Evolutionary conservation across 2,888 invertebrate genomes (phyloP).

Genomic region (Sicus ferrugineus): DNA sequence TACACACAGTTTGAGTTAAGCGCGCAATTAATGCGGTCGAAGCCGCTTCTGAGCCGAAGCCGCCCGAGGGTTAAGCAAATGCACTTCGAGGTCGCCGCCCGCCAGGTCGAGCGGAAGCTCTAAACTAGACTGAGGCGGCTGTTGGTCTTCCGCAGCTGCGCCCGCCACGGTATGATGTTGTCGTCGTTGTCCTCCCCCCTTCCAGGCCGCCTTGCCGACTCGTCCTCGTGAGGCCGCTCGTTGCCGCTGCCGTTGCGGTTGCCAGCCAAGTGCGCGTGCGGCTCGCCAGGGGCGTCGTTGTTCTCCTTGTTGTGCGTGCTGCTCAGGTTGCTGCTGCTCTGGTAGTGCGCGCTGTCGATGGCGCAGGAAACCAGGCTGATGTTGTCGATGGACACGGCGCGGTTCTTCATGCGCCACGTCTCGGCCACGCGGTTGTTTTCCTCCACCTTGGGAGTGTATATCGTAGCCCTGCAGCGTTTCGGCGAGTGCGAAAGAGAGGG

Average conservation of each 20-base stretch:
- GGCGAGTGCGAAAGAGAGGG: too few species aligned
- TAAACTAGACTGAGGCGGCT: constrained; percentile 85
- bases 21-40: too few species aligned
- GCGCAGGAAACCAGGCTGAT: constrained; percentile 65
- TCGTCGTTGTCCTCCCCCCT: constrained; percentile 68
- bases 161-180: constrained; percentile 88
- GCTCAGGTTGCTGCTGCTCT: constrained; percentile 47
- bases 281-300: constrained; percentile 32
- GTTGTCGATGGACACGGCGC: constrained; percentile 73
- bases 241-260: constrained; percentile 36
- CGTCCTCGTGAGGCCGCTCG: constrained; percentile 37
- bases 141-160: constrained; percentile 87
- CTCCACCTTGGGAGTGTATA: constrained; percentile 76
- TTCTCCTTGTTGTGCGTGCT: constrained; percentile 50
- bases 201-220: constrained; percentile 22
- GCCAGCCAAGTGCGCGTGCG: constrained; percentile 34
- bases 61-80: too few species aligned
- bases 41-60: too few species aligned
- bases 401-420: constrained; percentile 65
- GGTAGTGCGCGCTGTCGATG: constrained; percentile 52
- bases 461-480: constrained; percentile 66
- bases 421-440: constrained; percentile 67
- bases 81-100: not conserved
- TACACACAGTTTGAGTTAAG: too few species aligned
- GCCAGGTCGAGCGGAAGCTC: constrained; percentile 46